Evolutionary conservation across 2,797 vertebrate genomes (phyloP), one percentile per base, ranked within the genome.

Genomic region (Scolopax bukidnonensis): DNA sequence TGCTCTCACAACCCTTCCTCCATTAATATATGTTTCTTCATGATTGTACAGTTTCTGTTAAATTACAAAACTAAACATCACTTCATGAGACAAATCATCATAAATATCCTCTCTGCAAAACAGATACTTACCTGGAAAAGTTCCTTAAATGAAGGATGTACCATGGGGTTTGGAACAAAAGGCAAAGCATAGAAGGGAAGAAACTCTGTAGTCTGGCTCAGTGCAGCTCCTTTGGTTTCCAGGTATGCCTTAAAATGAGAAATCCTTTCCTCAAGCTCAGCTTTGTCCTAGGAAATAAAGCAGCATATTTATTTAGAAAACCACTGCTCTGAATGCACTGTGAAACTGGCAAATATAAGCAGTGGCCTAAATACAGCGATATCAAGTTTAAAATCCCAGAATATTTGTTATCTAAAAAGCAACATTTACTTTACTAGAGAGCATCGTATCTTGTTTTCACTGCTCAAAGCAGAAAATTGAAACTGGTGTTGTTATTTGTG

Each of bases 131-230:
- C 99, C 98, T 99, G 98, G 96, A 99, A 99, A 94, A 99, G 98
- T 53, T 99, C 98, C 97, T 98, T 99, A 97, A 99, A 99, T 4
- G 99, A 99, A 2, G 99, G 99, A 75, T 99, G 99, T 10, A 97
- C 96, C 33, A 95, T 92, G 17, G 99, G 99, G 80, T 99, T 99
- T 4, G 99, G 99, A 71, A 99, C 99, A 59, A 99, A 99, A 20
- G 99, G 99, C 85, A 99, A 98, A 63, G 99, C 99, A 6, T 99
- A 99, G 95, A 99, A 99, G 12, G 99, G 99, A 89, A 99, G 98
- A 94, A 99, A 99, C 97, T 99, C 99, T 1, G 99, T 98, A 63
- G 98, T 99, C 97, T 99, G 99, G 95, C 99, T 99, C 94, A 99
- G 91, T 0, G 98, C 97, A 17, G 98, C 98, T 59, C 99, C 99